A percentile compares a stretch with the other conserved stretches of the same genome.
Evolutionary conservation across 1,140 invertebrate genomes (phyloP).

Genomic region (Heliconius congener): DNA sequence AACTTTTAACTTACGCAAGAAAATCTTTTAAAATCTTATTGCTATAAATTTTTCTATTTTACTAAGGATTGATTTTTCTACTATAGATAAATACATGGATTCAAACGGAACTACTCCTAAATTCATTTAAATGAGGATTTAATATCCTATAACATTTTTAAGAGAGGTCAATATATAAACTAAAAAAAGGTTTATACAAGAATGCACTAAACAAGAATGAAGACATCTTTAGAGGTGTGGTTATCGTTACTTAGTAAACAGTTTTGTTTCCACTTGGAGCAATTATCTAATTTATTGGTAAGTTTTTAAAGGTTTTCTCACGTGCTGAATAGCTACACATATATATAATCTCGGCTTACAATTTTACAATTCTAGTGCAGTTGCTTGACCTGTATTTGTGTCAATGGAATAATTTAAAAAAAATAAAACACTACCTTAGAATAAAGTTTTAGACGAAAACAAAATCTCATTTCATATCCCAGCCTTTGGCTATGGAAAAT

Average conservation of each 20-base stretch:
- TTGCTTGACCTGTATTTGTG: slow-evolving; percentile 32
- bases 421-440: slow-evolving; percentile 3
- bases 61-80: neutral
- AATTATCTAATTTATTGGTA: slow-evolving; percentile 37
- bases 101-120: neutral
- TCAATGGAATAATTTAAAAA: slow-evolving; percentile 17
- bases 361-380: slow-evolving; percentile 35
- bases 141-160: neutral
- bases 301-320: slow-evolving; percentile 37
- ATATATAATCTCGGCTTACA: slow-evolving; percentile 25
- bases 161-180: neutral
- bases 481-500: too few species aligned
- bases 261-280: slow-evolving; percentile 22
- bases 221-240: slow-evolving; percentile 31
- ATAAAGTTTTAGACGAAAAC: slow-evolving; percentile 1
- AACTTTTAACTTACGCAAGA: neutral
- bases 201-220: slow-evolving; percentile 27
- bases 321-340: slow-evolving; percentile 34
- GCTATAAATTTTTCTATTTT: slow-evolving; percentile 6
- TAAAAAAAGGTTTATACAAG: slow-evolving; percentile 13
- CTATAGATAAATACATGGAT: neutral
- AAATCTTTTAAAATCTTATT: neutral
- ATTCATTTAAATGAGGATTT: neutral
- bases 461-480: neutral
- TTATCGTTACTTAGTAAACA: slow-evolving; percentile 30